Percentiles rank a stretch among this genome's conserved stretches.
phyloP scores from a whole-genome alignment of 2,113 vertebrate species.

The Pedionomus torquatus region DNA sequence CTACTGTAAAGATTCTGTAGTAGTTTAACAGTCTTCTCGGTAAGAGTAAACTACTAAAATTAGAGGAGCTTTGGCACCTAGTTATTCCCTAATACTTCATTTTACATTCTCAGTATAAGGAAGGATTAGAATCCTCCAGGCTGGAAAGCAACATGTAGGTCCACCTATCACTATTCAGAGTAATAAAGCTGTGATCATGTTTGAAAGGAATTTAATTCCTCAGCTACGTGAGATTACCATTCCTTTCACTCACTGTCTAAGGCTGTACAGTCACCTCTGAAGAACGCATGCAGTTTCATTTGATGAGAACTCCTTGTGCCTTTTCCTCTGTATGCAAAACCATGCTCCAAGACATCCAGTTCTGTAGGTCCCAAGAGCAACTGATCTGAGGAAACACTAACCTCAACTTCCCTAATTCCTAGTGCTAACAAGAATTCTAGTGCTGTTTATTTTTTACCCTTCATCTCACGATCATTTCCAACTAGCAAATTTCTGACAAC shows the following conservation, averaged over 20 bases:
- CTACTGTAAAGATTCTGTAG: not conserved
- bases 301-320: not conserved
- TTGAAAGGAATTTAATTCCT: not conserved
- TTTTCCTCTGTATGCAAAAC: not conserved
- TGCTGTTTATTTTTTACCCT: not conserved
- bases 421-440: not conserved
- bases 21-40: not conserved
- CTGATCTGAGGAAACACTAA: not conserved
- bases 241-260: conserved; percentile 33
- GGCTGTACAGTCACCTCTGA: not conserved
- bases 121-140: not conserved
- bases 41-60: not conserved
- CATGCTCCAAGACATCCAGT: not conserved
- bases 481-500: not conserved
- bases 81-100: not conserved
- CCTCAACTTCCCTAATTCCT: not conserved
- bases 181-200: not conserved
- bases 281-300: not conserved
- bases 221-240: not conserved
- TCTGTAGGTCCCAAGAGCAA: not conserved
- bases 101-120: not conserved
- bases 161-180: not conserved
- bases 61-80: not conserved
- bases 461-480: not conserved
- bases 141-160: not conserved